Evolutionary conservation across 2,113 vertebrate species (phyloP), one percentile per base, ranked within the genome.

Genomic region (Rhineura floridana): DNA sequence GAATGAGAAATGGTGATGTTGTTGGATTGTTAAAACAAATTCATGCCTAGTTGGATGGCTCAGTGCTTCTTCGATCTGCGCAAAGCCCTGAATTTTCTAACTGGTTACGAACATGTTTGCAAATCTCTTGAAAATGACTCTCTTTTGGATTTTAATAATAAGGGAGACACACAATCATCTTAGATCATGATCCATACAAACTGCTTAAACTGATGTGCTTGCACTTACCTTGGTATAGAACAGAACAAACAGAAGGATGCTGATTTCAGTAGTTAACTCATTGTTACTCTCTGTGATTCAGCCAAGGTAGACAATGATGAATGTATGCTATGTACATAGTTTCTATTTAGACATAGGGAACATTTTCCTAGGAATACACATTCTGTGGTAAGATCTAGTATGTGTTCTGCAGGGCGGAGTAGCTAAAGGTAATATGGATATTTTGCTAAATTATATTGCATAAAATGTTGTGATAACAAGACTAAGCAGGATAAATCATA

Each of bases 1-100:
- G 96, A 96, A 96, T 97, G 97, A 96, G 94, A 94, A 97, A 97
- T 96, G 90, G 97, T 97, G 96, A 97, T 97, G 94, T 95, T 95
- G 96, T 96, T 96, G 96, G 96, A 97, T 96, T 97, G 96, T 96
- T 97, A 97, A 98, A 98, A 97, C 97, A 97, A 97, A 98, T 97
- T 94, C 92, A 90, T 92, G 93, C 90, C 95, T 93, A 88, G 92
- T 92, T 92, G 85, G 91, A 92, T 93, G 91, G 89, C 94, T 95
- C 91, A 88, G 91, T 93, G 92, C 81, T n/a, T 93, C 69, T 59
- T 94, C 91, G 62, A 90, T 94, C 87, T 87, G 81, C 90, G 62
- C 78, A 84, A 83, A 89, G 62, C 33, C 52, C 39, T 89, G 69
- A 84, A 79, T 30, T 89, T 93, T 90, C 52, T 1, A 79, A 81